Conservation (phyloP, 2,113 vertebrate species). For the Platycercus adscitus region DNA sequence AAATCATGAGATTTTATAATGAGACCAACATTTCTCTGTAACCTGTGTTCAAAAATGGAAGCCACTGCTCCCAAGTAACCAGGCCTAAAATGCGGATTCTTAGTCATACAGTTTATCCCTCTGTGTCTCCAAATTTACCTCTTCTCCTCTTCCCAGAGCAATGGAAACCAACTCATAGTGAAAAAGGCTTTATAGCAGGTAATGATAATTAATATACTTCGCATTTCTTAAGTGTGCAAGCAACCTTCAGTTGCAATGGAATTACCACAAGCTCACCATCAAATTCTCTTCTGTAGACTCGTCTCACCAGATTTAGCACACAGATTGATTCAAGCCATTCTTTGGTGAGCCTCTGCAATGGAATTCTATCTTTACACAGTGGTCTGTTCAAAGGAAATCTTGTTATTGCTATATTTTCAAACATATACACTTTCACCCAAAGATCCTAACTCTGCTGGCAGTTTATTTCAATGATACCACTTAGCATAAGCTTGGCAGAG, state of each 20-base stretch:
- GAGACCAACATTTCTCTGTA: neutral
- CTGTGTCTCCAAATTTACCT: neutral
- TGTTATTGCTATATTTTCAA: conserved; percentile 31
- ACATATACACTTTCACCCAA: conserved; percentile 55
- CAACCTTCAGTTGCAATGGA: neutral
- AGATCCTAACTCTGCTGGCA: conserved; percentile 57
- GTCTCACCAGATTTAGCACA: neutral
- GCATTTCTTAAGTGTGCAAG: neutral
- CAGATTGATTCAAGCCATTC: neutral
- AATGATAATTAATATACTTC: neutral
- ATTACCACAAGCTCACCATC: neutral
- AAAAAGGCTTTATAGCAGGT: neutral
- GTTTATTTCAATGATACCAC: conserved; percentile 43
- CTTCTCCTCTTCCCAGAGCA: neutral
- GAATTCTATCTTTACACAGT: neutral
- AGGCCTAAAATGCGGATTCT: neutral
- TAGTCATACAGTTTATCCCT: neutral
- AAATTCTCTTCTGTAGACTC: neutral
- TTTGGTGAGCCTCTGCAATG: neutral
- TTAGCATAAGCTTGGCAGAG: conserved; percentile 53
- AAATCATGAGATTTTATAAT: neutral
- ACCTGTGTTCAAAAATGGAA: neutral
- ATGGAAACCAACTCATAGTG: neutral
- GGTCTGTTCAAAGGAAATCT: neutral
- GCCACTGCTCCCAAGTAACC: neutral